Evolutionary conservation across 1,140 invertebrate species (phyloP).

Genomic region (Bombus polaris): DNA sequence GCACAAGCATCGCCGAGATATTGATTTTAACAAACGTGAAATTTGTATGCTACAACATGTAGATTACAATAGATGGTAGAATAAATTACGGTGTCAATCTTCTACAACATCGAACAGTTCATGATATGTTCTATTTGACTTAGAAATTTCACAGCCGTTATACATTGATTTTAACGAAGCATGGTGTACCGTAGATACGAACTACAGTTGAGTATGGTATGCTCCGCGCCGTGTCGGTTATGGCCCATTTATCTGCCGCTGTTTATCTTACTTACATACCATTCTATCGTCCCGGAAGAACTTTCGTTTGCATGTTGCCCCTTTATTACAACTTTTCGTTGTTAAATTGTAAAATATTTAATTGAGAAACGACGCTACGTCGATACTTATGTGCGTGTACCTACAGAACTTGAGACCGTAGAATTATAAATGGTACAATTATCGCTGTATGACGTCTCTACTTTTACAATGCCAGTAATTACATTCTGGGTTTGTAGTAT

Average conservation of each 20-base stretch:
- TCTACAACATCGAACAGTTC: background rate
- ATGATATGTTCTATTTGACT: background rate
- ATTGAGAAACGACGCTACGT: background rate
- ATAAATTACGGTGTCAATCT: background rate
- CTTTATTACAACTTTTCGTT: too few species aligned
- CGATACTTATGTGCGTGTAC: background rate
- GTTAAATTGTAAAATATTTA: background rate
- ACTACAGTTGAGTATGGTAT: background rate
- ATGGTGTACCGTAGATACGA: background rate
- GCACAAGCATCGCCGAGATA: background rate
- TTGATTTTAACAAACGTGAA: too few species aligned
- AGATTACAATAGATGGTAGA: background rate
- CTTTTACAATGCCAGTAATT: too few species aligned
- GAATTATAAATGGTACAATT: too few species aligned
- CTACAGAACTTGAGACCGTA: too few species aligned
- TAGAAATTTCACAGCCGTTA: background rate
- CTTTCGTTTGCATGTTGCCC: background rate
- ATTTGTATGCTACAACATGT: background rate
- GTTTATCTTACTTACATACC: too few species aligned
- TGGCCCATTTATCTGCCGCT: background rate
- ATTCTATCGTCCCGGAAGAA: background rate
- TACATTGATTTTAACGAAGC: background rate
- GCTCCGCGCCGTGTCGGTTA: background rate
- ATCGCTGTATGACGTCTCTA: too few species aligned
- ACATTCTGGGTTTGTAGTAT: too few species aligned